Base-by-base conservation (phyloP, 2,888 invertebrate species). In the Philereme vetulata region DNA sequence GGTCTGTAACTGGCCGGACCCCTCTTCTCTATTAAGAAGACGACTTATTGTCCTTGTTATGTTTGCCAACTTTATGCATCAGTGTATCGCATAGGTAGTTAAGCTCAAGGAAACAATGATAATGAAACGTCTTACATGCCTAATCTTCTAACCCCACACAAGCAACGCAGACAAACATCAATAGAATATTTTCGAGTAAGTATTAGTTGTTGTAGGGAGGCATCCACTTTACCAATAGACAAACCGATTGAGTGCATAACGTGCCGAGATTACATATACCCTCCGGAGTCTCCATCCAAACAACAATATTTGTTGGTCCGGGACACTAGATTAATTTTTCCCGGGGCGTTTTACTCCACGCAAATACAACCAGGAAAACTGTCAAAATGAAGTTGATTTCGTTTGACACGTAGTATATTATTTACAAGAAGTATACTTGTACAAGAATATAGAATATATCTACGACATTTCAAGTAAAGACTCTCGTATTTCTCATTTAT, bases 271-370 rank as follows among this genome's bases (percentile, higher is more conserved):
- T 90, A 88, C 88, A 87, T 86, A 87, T 85, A 84, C 84, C 85
- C 82, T 71, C 80, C 78, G 80, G 80, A 80, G 77, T 74, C 61
- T 52, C 55, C 68, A 76, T 78, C 83, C 87, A 88, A 88, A 89
- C 88, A 88, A 90, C 84, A 88, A 88, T 88, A 88, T 88, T 89
- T 88, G 87, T 79, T 80, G 82, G 83, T 75, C 77, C 80, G 81
- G 82, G 84, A 82, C 84, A 84, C 82, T 81, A 86, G 85, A 88
- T 89, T 88, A 87, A 86, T 87, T 89, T 89, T 88, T 87, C 86
- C 84, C 76, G 78, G 67, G 84, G 84, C 84, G 79, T 84, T 87
- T 83, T 78, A 81, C 80, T 81, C 68, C 65, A 71, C 62, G 64
- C 72, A 75, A 78, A 76, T 69, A 74, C 74, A 72, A 63, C 65